Evolutionary conservation across 2,888 invertebrate species (phyloP).

Genomic region (Opisthograptis luteolata): DNA sequence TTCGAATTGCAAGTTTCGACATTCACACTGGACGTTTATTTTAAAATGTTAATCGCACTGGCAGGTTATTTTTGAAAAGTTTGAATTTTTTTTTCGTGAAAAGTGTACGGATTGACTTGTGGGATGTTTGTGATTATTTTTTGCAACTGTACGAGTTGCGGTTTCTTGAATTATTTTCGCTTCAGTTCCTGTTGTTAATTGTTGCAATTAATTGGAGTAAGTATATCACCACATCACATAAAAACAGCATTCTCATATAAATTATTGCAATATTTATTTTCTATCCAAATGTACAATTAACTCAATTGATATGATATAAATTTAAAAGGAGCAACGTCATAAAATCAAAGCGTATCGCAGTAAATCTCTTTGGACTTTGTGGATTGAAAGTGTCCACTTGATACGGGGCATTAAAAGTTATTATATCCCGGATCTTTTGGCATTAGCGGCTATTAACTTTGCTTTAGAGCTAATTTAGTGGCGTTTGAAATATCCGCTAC

Average conservation of each 20-base stretch:
- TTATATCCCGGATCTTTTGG: constrained; percentile 65
- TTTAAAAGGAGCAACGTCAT: constrained; percentile 58
- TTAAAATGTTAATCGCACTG: constrained; percentile 27
- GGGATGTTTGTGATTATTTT: constrained; percentile 77
- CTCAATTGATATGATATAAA: constrained; percentile 50
- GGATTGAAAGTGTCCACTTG: constrained; percentile 76
- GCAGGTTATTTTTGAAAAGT: constrained; percentile 23
- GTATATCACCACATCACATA: constrained; percentile 47
- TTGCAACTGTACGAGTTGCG: constrained; percentile 58
- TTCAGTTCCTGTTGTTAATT: constrained; percentile 45
- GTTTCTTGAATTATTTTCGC: constrained; percentile 48
- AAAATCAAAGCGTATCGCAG: constrained; percentile 75
- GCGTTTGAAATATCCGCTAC: constrained; percentile 31
- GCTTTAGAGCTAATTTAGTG: constrained; percentile 46
- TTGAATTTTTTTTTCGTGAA: constrained; percentile 39
- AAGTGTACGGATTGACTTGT: constrained; percentile 58
- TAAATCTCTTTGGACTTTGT: constrained; percentile 72
- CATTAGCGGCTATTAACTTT: constrained; percentile 61
- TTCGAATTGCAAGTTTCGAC: constrained; percentile 47
- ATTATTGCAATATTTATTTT: neutral
- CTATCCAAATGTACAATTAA: constrained; percentile 44
- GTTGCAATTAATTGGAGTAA: constrained; percentile 63
- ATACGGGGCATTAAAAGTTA: constrained; percentile 71
- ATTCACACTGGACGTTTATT: constrained; percentile 4
- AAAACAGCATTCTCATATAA: neutral